Evolutionary conservation across 2,113 vertebrate genomes (phyloP).

Genomic region (Rissa tridactyla): DNA sequence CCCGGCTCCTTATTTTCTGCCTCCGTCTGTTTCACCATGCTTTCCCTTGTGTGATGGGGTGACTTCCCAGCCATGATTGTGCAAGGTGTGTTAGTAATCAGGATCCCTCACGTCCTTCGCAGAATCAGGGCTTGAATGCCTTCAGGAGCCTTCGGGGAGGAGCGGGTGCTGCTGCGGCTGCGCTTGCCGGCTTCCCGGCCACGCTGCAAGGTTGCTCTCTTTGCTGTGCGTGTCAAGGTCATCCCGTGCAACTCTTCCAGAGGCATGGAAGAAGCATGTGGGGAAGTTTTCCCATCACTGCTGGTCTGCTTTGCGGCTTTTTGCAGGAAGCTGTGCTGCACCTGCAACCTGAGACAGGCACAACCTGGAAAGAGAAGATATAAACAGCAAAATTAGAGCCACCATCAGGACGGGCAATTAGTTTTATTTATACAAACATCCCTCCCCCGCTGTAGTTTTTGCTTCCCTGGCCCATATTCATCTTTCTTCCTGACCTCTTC

Average conservation of each 20-base stretch:
- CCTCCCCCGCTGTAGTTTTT: not conserved
- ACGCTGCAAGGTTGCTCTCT: not conserved
- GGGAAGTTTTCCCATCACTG: not conserved
- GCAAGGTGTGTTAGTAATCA: not conserved
- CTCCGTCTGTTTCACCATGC: not conserved
- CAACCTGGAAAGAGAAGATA: not conserved
- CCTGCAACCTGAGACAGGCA: not conserved
- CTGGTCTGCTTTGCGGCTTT: not conserved
- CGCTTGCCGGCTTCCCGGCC: not conserved
- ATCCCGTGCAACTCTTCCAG: not conserved
- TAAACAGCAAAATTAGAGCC: not conserved
- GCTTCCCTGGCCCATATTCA: not conserved
- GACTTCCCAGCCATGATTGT: not conserved
- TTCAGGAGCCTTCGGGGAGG: not conserved
- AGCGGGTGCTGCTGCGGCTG: not conserved
- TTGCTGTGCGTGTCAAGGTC: not conserved
- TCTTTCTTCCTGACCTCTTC: not conserved
- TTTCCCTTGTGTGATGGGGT: accelerated
- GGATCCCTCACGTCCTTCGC: not conserved
- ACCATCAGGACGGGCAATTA: accelerated
- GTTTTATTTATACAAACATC: not conserved
- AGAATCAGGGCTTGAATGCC: not conserved
- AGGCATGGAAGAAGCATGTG: not conserved
- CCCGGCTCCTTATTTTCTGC: not conserved
- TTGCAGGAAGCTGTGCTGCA: not conserved